phyloP scores from a whole-genome alignment of 2,888 invertebrate genomes.

The Spodoptera picta region DNA sequence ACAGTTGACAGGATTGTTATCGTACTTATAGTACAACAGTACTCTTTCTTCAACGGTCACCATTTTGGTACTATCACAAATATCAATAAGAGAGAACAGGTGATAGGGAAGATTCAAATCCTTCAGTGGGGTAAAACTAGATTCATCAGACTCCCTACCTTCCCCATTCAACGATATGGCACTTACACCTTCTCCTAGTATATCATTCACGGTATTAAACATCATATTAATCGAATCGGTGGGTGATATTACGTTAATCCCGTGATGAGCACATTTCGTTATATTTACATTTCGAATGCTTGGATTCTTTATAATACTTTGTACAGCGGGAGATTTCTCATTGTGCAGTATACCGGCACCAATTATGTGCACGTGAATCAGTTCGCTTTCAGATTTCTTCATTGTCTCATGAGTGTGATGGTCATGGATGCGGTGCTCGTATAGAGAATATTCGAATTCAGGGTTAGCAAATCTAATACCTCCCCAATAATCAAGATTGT shows the following conservation, averaged over 20 bases:
- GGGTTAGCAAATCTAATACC: slow-evolving; percentile 97
- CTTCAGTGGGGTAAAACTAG: slow-evolving; percentile 96
- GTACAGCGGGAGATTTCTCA: slow-evolving; percentile 97
- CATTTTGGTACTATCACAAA: slow-evolving; percentile 98
- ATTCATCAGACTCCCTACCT: slow-evolving; percentile 95
- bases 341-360: slow-evolving; percentile 99
- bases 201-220: slow-evolving; percentile 92
- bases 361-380: slow-evolving; percentile 94
- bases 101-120: slow-evolving; percentile 95
- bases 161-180: slow-evolving; percentile 97
- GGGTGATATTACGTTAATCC: slow-evolving; percentile 97
- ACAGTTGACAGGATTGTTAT: slow-evolving; percentile 98
- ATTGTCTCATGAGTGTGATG: slow-evolving; percentile 93
- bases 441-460: slow-evolving; percentile 95
- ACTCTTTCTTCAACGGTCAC: slow-evolving; percentile 96
- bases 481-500: slow-evolving; percentile 96
- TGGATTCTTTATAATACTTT: slow-evolving; percentile 96
- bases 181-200: slow-evolving; percentile 96
- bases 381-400: slow-evolving; percentile 91
- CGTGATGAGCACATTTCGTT: slow-evolving; percentile 95
- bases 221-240: slow-evolving; percentile 93
- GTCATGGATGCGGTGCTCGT: slow-evolving; percentile 94
- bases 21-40: slow-evolving; percentile 98
- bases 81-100: slow-evolving; percentile 97
- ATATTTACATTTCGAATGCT: slow-evolving; percentile 94